Evolutionary conservation across 2,888 invertebrate genomes (phyloP), one percentile per base, ranked within the genome.

Genomic region (Julus scanicus): DNA sequence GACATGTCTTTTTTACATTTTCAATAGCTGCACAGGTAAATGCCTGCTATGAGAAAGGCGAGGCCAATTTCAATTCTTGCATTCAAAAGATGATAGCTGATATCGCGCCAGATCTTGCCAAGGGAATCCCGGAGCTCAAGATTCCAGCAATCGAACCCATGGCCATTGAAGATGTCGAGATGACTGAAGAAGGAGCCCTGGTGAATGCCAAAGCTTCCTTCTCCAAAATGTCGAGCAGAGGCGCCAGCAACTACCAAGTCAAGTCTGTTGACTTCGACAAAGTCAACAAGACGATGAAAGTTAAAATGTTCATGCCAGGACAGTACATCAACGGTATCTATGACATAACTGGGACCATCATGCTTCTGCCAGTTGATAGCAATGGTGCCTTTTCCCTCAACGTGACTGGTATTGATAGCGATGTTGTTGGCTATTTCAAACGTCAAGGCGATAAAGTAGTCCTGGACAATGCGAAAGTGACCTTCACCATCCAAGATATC

Each of bases 381-480:
- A 63, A 86, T 29, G 88, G 86, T 20, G 40, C 57, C 4, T 57
- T 63, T 63, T 6, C 44, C 17, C 40, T 88, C 11, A 88, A 63
- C 20, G 11, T 88, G 37, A 88, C 86, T 3, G 86, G 48, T 37
- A 40, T 88, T 13, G 71, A 88, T n/a, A 71, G 9, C 6, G 20
- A 11, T 2, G 5, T 11, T 11, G 17, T 17, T 6, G 15, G 9
- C 0, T n/a, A 71, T 48, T 49, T 87, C 13, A 11, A 1, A 15
- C 8, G 40, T 39, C 11, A 48, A n/a, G 87, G 39, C 6, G 2
- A 39, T 9, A 1, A 39, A 2, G 40, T 92, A 92, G 92, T 90
- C 90, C 93, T 94, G 57, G 93, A 93, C 84, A 92, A 93, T 57
- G 94, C 94, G 94, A 93, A 93, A 89, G 94, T 94, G 0, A 93